A percentile compares a stretch with the other conserved stretches of the same genome.
phyloP scores from a whole-genome alignment of 2,113 vertebrate genomes.

The Rafetus swinhoei region DNA sequence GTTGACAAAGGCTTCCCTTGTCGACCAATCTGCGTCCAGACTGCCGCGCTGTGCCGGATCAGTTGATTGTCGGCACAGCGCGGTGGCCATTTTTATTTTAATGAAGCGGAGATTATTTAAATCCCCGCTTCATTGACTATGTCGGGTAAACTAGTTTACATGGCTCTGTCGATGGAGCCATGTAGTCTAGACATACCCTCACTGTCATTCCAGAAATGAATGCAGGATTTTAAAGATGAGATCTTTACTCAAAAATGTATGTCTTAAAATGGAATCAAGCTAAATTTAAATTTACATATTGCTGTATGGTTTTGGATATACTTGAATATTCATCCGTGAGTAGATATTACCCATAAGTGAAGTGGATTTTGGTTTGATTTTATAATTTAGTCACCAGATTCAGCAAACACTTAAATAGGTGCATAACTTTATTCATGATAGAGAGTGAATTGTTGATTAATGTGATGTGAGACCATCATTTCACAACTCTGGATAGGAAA shows the following conservation, averaged over 20 bases:
- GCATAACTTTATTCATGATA: neutral
- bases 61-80: too few relatives aligned
- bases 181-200: neutral
- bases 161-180: too few relatives aligned
- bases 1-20: too few relatives aligned
- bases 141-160: too few relatives aligned
- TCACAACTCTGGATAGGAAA: neutral
- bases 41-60: too few relatives aligned
- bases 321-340: neutral
- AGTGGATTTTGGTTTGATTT: neutral
- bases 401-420: neutral
- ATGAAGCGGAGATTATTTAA: too few relatives aligned
- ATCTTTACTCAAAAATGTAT: neutral
- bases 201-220: neutral
- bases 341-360: neutral
- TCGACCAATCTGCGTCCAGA: too few relatives aligned
- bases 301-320: neutral
- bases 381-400: neutral
- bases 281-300: fast-evolving
- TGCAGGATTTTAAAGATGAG: neutral
- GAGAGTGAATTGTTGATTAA: neutral
- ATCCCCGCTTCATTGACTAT: too few relatives aligned
- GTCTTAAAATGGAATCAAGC: neutral
- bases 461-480: neutral
- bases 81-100: too few relatives aligned